phyloP scores from a whole-genome alignment of 2,113 vertebrate genomes.

The Dicrurus megarhynchus region DNA sequence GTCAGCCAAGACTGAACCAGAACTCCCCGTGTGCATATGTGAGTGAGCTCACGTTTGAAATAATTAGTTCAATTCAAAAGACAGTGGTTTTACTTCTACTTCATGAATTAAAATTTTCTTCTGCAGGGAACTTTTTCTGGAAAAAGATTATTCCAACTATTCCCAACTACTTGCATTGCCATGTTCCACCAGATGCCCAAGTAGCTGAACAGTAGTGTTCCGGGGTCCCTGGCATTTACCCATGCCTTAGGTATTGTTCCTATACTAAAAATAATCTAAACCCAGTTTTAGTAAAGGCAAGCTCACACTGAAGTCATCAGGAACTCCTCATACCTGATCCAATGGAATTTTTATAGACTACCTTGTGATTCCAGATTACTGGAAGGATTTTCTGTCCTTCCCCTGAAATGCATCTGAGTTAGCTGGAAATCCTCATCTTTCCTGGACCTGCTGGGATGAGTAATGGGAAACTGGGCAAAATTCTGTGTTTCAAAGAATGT shows the following conservation, averaged over 20 bases:
- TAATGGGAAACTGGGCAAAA: neutral
- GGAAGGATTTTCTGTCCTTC: neutral
- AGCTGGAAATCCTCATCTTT: neutral
- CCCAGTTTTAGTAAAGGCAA: neutral
- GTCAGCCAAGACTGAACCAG: neutral
- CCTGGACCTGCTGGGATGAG: neutral
- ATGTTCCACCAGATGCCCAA: neutral
- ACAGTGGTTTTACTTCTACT: neutral
- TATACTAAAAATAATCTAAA: neutral
- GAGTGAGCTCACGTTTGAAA: neutral
- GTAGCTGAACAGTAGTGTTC: neutral
- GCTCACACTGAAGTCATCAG: neutral
- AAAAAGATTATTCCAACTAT: neutral
- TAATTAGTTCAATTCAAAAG: neutral
- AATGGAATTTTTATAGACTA: neutral
- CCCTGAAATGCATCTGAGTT: neutral
- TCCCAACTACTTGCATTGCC: neutral
- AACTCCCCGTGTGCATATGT: neutral
- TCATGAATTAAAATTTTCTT: neutral
- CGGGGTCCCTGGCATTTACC: neutral
- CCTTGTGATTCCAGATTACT: neutral
- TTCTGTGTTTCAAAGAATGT: fast-evolving
- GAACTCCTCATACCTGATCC: neutral
- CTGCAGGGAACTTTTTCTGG: neutral
- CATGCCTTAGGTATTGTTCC: neutral